These are phyloP conservation scores for Sciurus carolinensis DNA, from an alignment of 2,797 vertebrate species.

Conservation along the genomic window DNA sequence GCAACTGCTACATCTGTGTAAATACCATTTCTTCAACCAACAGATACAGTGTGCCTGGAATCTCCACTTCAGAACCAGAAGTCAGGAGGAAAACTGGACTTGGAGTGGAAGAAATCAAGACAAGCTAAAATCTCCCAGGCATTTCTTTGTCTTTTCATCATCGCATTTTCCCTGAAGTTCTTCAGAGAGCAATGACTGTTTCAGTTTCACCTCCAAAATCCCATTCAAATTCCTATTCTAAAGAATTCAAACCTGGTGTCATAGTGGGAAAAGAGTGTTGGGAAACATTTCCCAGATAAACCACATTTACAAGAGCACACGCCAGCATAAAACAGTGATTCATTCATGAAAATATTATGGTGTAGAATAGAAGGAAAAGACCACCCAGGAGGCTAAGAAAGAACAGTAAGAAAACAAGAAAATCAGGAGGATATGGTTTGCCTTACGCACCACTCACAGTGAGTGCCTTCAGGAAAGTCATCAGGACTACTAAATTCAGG, in stretches of 20 bases:
- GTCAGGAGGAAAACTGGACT: not conserved
- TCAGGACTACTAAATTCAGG: not conserved
- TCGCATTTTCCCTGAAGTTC: not conserved
- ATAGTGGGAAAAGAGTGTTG: not conserved
- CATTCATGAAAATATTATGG: not conserved
- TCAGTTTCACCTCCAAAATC: conserved; percentile 11
- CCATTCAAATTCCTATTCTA: not conserved
- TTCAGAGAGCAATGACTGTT: not conserved
- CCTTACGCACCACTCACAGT: not conserved
- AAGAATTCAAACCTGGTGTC: not conserved
- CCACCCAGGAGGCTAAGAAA: not conserved
- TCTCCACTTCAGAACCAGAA: not conserved
- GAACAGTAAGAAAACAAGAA: not conserved
- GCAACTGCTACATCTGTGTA: not conserved
- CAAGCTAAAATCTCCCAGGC: not conserved
- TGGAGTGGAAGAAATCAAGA: not conserved
- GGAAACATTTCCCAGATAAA: not conserved
- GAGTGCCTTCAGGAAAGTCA: not conserved
- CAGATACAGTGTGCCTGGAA: not conserved
- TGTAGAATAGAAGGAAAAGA: not conserved
- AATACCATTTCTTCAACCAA: not conserved
- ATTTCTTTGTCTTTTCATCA: not conserved
- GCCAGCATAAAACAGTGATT: not conserved
- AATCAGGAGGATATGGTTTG: not conserved
- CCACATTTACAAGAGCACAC: not conserved